Conservation (phyloP, 2,888 invertebrate species). For the Choristoneura rosaceana region DNA sequence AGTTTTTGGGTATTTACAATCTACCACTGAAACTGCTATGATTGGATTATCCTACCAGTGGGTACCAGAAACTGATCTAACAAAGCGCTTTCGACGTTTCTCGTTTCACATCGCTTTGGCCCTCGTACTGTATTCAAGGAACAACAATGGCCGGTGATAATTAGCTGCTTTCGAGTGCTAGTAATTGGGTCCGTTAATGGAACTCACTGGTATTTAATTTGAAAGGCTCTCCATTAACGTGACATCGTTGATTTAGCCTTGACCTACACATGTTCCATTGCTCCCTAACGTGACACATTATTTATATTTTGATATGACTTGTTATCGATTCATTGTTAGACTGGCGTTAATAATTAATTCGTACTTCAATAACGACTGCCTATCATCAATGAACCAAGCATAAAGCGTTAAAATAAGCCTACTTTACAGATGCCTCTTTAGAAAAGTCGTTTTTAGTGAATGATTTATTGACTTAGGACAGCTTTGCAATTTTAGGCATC, state of each 20-base stretch:
- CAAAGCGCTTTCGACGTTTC: slow-evolving; percentile 26
- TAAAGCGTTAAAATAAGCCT: neutral
- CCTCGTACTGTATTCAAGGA: slow-evolving; percentile 33
- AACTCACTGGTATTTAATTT: slow-evolving; percentile 46
- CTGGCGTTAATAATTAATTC: slow-evolving; percentile 24
- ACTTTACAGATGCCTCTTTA: neutral
- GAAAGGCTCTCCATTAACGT: slow-evolving; percentile 54
- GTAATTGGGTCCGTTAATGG: slow-evolving; percentile 51
- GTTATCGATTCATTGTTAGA: slow-evolving; percentile 27
- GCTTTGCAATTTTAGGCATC: slow-evolving; percentile 12
- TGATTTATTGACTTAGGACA: slow-evolving; percentile 15
- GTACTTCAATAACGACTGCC: neutral
- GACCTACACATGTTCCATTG: slow-evolving; percentile 53
- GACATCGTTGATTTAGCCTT: slow-evolving; percentile 50
- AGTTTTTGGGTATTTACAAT: neutral
- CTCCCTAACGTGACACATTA: slow-evolving; percentile 31
- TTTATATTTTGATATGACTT: slow-evolving; percentile 27
- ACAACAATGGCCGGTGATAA: slow-evolving; percentile 47
- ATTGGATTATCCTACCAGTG: slow-evolving; percentile 18
- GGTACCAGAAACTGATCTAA: neutral
- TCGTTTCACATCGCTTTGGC: slow-evolving; percentile 14
- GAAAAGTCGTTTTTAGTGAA: neutral
- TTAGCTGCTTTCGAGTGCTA: slow-evolving; percentile 49
- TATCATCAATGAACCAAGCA: neutral
- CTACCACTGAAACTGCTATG: neutral